These are phyloP conservation scores for Caenorhabditis panamensis DNA, from an alignment of 2,888 invertebrate genomes.

Conservation along the genomic window DNA sequence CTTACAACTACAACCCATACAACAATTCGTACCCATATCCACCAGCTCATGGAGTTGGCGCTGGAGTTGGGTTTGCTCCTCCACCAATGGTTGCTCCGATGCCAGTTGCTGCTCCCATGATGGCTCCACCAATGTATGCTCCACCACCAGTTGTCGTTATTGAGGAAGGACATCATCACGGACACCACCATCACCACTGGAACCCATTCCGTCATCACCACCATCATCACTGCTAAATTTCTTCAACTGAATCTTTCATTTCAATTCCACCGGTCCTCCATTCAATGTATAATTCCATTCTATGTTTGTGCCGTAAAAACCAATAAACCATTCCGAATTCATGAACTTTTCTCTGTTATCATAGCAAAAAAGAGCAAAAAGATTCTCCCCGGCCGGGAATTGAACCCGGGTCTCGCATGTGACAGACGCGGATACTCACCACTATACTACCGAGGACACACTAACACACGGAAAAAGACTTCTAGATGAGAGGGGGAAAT, in stretches of 20 bases:
- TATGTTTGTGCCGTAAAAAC: too few relatives aligned
- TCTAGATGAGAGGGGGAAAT: too few relatives aligned
- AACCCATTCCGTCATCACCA: conserved; percentile 13
- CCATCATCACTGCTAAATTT: conserved; percentile 8
- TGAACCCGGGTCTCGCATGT: conserved; percentile 74
- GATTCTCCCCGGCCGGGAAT: conserved; percentile 72
- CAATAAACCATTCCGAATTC: too few relatives aligned
- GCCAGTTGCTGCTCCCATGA: conserved; percentile 15
- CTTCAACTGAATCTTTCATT: not conserved
- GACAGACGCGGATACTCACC: conserved; percentile 74
- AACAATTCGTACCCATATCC: conserved; percentile 44
- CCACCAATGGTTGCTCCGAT: conserved; percentile 9
- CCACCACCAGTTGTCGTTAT: conserved; percentile 41
- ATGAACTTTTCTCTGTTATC: too few relatives aligned
- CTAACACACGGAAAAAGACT: too few relatives aligned
- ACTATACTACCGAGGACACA: conserved; percentile 72
- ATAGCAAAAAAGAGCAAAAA: too few relatives aligned
- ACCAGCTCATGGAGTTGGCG: not conserved
- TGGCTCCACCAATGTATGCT: conserved; percentile 9
- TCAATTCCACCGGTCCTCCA: not conserved
- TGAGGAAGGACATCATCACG: conserved; percentile 21
- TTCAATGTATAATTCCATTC: not conserved
- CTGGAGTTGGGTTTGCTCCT: conserved; percentile 20
- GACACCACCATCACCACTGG: conserved; percentile 29
- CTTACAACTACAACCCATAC: conserved; percentile 49